A percentile compares a stretch with the other conserved stretches of the same genome.
phyloP scores from a whole-genome alignment of 2,113 vertebrate genomes.

The Columba livia region DNA sequence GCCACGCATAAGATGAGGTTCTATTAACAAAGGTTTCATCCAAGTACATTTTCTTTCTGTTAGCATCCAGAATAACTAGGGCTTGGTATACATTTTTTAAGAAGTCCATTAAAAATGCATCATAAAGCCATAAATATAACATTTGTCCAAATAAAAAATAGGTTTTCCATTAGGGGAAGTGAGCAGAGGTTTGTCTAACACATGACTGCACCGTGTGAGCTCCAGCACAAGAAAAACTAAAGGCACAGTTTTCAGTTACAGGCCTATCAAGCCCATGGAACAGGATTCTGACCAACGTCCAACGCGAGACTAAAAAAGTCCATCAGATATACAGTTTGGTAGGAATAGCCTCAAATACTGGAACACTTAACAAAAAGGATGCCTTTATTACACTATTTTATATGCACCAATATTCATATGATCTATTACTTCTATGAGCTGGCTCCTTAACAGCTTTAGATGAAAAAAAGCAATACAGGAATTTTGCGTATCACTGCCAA shows the following conservation, averaged over 20 bases:
- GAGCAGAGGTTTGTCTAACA: not conserved
- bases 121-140: not conserved
- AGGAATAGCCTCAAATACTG: not conserved
- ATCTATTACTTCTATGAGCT: not conserved
- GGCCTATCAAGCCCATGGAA: not conserved
- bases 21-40: not conserved
- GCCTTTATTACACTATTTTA: not conserved
- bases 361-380: not conserved
- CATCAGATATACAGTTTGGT: not conserved
- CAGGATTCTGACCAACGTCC: not conserved
- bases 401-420: not conserved
- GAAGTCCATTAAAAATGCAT: conserved; percentile 30
- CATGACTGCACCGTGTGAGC: not conserved
- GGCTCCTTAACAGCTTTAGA: conserved; percentile 24
- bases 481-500: conserved; percentile 14
- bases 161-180: not conserved
- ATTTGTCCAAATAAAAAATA: conserved; percentile 31
- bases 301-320: not conserved
- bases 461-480: conserved; percentile 30
- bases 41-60: not conserved
- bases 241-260: not conserved
- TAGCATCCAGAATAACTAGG: not conserved
- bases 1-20: not conserved
- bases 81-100: not conserved
- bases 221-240: not conserved